These are phyloP conservation scores for Apis florea DNA, from an alignment of 1,140 invertebrate species.

Conservation along the genomic window DNA sequence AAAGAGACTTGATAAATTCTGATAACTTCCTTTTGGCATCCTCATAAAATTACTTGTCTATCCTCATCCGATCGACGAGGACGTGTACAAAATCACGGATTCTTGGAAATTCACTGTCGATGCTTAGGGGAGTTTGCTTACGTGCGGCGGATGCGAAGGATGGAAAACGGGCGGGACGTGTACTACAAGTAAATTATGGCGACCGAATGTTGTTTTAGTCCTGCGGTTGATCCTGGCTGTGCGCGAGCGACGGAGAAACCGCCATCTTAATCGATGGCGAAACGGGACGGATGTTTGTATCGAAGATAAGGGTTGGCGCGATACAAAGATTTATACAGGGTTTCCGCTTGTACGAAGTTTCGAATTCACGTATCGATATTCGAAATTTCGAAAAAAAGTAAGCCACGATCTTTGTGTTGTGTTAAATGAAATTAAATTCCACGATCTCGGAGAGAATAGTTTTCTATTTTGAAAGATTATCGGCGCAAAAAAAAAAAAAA, in stretches of 20 bases:
- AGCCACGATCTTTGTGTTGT: neutral
- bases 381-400: neutral
- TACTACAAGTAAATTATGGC: slow-evolving; percentile 47
- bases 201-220: slow-evolving; percentile 36
- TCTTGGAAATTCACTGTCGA: slow-evolving; percentile 13
- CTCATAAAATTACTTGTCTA: neutral
- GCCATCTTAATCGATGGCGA: slow-evolving; percentile 45
- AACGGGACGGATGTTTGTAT: slow-evolving; percentile 27
- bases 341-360: neutral
- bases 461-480: no score
- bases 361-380: neutral
- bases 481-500: no score
- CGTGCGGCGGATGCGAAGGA: slow-evolving; percentile 24
- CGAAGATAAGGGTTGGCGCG: slow-evolving; percentile 26
- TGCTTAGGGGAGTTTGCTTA: slow-evolving; percentile 42
- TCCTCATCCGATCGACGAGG: neutral
- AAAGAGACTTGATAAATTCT: neutral
- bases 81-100: neutral
- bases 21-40: neutral
- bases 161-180: slow-evolving; percentile 32
- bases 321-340: slow-evolving; percentile 2
- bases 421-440: no score
- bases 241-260: slow-evolving; percentile 2
- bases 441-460: no score
- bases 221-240: slow-evolving; percentile 39